These are phyloP conservation scores for Agrotis clavis DNA, from an alignment of 2,888 invertebrate species.

Conservation along the genomic window DNA sequence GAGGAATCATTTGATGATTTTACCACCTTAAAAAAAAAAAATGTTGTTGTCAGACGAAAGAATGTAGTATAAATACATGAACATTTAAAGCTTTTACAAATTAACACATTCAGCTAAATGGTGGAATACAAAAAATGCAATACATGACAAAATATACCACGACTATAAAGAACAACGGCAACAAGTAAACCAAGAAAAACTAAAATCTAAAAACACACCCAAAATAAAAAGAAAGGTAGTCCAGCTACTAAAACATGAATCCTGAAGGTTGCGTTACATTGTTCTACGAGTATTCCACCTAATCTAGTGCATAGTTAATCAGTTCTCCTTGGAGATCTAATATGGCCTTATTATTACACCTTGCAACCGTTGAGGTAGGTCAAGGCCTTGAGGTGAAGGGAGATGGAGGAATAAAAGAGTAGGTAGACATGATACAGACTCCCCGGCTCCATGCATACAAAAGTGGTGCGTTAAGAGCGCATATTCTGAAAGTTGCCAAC, in stretches of 20 bases:
- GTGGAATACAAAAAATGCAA: no score
- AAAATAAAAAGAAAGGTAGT: constrained; percentile 9
- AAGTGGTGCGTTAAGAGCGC: no score
- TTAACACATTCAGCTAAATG: no score
- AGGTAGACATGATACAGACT: not conserved
- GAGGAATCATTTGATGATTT: no score
- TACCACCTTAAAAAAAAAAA: no score
- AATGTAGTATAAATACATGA: no score
- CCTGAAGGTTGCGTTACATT: constrained; percentile 15
- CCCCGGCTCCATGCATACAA: no score
- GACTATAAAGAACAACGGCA: no score
- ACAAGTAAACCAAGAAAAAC: not conserved
- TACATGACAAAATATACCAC: no score
- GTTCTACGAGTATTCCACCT: constrained; percentile 21
- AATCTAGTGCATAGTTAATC: constrained; percentile 36
- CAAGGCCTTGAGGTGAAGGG: constrained; percentile 22
- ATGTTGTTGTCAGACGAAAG: no score
- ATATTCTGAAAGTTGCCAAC: no score
- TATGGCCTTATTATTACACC: constrained; percentile 11
- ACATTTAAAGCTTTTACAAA: no score
- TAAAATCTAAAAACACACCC: not conserved
- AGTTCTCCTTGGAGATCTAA: constrained; percentile 21
- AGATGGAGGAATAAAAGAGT: not conserved
- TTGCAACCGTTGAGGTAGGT: constrained; percentile 3
- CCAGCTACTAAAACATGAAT: constrained; percentile 27